phyloP scores from a whole-genome alignment of 2,888 invertebrate genomes.

The Diadegma fenestrale region DNA sequence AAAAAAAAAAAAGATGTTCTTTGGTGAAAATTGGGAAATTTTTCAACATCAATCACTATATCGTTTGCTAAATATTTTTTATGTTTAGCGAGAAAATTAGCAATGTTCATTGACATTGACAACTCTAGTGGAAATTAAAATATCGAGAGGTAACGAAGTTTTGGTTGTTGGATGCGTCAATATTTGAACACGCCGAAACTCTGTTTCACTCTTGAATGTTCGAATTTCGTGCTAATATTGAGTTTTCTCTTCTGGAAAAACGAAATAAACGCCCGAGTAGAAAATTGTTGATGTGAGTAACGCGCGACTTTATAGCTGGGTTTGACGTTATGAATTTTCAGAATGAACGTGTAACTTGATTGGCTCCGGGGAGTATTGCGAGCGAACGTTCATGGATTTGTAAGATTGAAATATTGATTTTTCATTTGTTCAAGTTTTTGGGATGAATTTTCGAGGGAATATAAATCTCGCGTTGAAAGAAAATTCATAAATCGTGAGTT shows the following conservation, averaged over 20 bases:
- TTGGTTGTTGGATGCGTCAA: slow-evolving; percentile 18
- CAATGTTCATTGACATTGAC: not conserved
- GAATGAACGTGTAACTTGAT: not conserved
- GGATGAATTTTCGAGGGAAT: not conserved
- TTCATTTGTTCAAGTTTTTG: not conserved
- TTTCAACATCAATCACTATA: too few relatives aligned
- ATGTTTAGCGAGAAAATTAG: not conserved
- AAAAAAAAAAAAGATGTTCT: too few relatives aligned
- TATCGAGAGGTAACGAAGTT: slow-evolving; percentile 1
- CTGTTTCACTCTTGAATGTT: not conserved
- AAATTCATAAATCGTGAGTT: not conserved
- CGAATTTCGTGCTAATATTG: slow-evolving; percentile 20
- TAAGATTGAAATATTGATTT: not conserved
- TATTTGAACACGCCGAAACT: slow-evolving; percentile 16
- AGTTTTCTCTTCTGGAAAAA: not conserved
- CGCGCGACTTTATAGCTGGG: not conserved
- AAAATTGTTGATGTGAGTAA: not conserved
- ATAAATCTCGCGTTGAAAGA: slow-evolving; percentile 8
- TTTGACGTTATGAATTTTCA: not conserved
- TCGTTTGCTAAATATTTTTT: too few relatives aligned
- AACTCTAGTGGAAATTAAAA: slow-evolving; percentile 9
- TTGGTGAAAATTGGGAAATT: too few relatives aligned
- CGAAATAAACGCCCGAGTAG: not conserved
- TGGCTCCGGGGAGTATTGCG: not conserved
- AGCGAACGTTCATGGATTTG: not conserved